Conservation (phyloP, 2,797 vertebrate genomes). For the Amblyopsis hoosieri region DNA sequence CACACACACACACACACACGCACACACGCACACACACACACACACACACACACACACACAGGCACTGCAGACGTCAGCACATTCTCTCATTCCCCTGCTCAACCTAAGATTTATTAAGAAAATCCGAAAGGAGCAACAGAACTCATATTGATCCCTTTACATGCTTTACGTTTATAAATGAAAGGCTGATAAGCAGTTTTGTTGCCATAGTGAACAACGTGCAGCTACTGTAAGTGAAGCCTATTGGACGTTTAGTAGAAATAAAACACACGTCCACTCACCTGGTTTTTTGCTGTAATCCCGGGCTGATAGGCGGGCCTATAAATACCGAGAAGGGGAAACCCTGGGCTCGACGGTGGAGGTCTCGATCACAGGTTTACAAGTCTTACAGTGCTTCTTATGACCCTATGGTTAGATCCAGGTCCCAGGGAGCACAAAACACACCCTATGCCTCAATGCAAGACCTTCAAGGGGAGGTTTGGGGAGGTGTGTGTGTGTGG, state of each 20-base stretch:
- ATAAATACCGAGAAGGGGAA: conserved; percentile 64
- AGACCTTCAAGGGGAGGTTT: conserved; percentile 58
- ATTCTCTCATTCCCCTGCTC: conserved; percentile 58
- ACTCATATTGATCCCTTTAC: background rate
- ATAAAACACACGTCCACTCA: conserved; percentile 70
- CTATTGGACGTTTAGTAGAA: conserved; percentile 24
- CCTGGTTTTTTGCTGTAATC: conserved; percentile 70
- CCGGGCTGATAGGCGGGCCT: conserved; percentile 58
- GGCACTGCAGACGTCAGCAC: conserved; percentile 55
- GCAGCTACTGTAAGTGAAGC: background rate
- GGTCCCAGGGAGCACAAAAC: conserved; percentile 76
- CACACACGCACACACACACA: conserved; percentile 30
- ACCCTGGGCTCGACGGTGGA: conserved; percentile 48
- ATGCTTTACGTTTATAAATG: conserved; percentile 4
- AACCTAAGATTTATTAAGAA: conserved; percentile 44
- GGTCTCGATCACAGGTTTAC: conserved; percentile 66
- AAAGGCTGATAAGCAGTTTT: conserved; percentile 14
- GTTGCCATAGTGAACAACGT: background rate
- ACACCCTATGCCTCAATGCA: conserved; percentile 67
- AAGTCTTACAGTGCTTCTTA: conserved; percentile 77
- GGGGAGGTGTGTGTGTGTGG: too few relatives aligned
- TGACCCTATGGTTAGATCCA: conserved; percentile 71
- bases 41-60: conserved; percentile 6
- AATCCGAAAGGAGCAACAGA: conserved; percentile 34
- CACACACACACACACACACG: conserved; percentile 31